phyloP scores from a whole-genome alignment of 1,140 invertebrate species.

The Kradibia gibbosae region DNA sequence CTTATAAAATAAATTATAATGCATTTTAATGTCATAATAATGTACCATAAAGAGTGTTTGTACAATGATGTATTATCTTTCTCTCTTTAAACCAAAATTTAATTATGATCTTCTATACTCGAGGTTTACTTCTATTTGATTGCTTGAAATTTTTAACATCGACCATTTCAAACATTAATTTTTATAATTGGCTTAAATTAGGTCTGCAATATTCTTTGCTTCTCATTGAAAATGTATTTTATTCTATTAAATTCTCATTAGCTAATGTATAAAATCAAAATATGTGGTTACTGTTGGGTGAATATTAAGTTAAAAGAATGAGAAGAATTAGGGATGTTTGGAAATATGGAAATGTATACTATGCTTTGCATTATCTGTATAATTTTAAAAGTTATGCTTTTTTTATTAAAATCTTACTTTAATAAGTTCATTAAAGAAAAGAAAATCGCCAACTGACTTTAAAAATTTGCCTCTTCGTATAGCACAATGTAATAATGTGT shows the following conservation, averaged over 20 bases:
- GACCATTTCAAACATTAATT: not conserved
- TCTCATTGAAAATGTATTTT: not conserved
- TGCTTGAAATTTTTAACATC: constrained; percentile 2
- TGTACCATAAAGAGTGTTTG: constrained; percentile 67
- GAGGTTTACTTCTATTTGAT: not conserved
- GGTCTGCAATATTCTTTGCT: not conserved
- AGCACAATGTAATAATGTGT: not conserved
- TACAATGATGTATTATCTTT: constrained; percentile 59
- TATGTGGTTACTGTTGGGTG: too few species aligned
- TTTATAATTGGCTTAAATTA: not conserved
- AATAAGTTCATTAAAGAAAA: constrained; percentile 34
- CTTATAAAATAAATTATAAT: constrained; percentile 60
- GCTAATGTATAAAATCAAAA: too few species aligned
- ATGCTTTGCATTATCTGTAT: constrained; percentile 31
- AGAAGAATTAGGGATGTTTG: not conserved
- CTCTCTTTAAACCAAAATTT: constrained; percentile 17
- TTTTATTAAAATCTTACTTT: constrained; percentile 42
- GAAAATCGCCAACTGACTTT: constrained; percentile 8
- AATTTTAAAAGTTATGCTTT: constrained; percentile 26
- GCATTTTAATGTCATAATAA: constrained; percentile 53
- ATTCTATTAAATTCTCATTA: constrained; percentile 14
- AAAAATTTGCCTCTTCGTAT: not conserved
- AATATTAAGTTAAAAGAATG: not conserved
- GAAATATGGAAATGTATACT: constrained; percentile 27
- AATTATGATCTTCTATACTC: not conserved